Evolutionary conservation across 2,888 invertebrate genomes (phyloP), one percentile per base, ranked within the genome.

Genomic region (Anticlea derivata): DNA sequence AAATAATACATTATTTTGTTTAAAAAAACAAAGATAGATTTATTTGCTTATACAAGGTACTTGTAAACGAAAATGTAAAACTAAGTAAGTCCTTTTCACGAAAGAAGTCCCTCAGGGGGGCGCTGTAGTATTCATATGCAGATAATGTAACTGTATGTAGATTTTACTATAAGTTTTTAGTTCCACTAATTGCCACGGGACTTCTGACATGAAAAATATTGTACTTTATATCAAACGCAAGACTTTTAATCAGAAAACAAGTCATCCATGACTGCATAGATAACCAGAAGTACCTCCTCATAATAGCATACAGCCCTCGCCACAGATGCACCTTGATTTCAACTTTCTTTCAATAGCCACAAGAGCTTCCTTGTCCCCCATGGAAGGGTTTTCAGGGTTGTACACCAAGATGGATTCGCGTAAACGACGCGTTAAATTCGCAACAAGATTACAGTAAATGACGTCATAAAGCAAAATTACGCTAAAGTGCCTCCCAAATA

Each of bases 391-490:
- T 29, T 35, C 35, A 40, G 22, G 20, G 24, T 29, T 41, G 39
- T 40, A 37, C 45, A 27, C 45, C 34, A 54, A 67, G 70, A 69
- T 62, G 65, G 66, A 72, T 73, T 64, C 62, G 51, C 60, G 61
- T 59, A 72, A 72, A 69, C 65, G 74, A 68, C 56, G 68, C 75
- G 70, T 73, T 70, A 75, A 73, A 74, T 73, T 68, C 63, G 57
- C 63, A 58, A 55, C 61, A 65, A 70, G 69, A 75, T 77, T 75
- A 77, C 67, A 27, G 23, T 37, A 49, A 73, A 77, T 73, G 73
- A 73, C 63, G 68, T 61, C 70, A 66, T 77, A 70, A 77, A 73
- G 66, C 56, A 64, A 75, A 76, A 74, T 75, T 70, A 70, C 70
- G 62, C 64, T 62, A 61, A 60, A 69, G 60, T 53, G 50, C 63